Percentiles rank a stretch among this genome's conserved stretches.
Evolutionary conservation across 2,113 vertebrate genomes (phyloP).

Genomic region (Peromyscus maniculatus): DNA sequence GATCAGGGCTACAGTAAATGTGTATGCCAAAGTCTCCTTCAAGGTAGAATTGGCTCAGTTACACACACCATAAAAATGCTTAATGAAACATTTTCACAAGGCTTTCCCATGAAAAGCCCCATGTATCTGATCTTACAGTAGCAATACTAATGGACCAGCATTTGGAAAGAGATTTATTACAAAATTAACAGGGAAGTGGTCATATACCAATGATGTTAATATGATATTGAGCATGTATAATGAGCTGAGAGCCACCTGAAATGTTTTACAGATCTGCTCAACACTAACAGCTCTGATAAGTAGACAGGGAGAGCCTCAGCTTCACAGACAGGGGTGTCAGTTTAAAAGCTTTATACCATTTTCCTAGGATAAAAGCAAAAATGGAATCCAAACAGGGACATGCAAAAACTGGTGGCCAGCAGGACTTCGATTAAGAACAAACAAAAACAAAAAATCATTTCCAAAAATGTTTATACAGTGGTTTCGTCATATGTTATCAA

Average conservation of each 20-base stretch:
- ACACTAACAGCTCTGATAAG: neutral
- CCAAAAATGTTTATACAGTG: neutral
- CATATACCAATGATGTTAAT: constrained; percentile 44
- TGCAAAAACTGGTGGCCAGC: neutral
- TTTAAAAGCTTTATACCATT: neutral
- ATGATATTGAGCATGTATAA: constrained; percentile 66
- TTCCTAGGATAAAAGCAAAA: neutral
- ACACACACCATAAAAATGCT: constrained; percentile 75
- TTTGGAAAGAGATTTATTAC: constrained; percentile 73
- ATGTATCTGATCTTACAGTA: constrained; percentile 50
- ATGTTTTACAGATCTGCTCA: neutral
- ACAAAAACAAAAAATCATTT: neutral
- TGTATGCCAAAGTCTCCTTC: constrained; percentile 50
- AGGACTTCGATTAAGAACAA: neutral
- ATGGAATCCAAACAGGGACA: neutral
- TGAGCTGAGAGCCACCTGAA: constrained; percentile 46
- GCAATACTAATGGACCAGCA: constrained; percentile 61
- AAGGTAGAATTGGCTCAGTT: constrained; percentile 71
- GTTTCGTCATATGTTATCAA: neutral
- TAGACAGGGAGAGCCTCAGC: neutral
- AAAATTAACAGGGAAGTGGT: constrained; percentile 60
- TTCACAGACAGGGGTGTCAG: neutral
- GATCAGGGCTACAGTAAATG: constrained; percentile 16
- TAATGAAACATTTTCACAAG: constrained; percentile 73
- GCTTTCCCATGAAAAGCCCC: constrained; percentile 53